A percentile compares a stretch with the other conserved stretches of the same genome.
Conservation (phyloP, 2,113 vertebrate genomes). For the Channa maculata region DNA sequence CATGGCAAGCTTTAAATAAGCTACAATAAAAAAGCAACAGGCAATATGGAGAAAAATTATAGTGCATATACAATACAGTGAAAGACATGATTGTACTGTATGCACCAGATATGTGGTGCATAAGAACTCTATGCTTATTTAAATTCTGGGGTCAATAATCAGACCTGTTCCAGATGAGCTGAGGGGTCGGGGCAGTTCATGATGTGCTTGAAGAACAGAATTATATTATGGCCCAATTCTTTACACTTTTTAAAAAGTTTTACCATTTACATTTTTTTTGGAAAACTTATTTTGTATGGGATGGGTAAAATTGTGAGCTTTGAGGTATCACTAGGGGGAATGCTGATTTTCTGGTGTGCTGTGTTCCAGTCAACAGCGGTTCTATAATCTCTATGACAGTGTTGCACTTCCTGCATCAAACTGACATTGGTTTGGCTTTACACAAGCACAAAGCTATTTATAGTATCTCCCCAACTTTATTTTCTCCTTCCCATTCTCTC, state of each 20-base stretch:
- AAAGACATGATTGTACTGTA: not conserved
- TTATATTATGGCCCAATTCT: not conserved
- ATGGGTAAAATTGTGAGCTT: not conserved
- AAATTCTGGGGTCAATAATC: not conserved
- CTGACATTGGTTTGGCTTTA: constrained; percentile 75
- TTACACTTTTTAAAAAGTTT: not conserved
- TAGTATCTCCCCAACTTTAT: constrained; percentile 69
- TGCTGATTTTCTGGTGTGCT: constrained; percentile 13
- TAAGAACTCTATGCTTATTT: not conserved
- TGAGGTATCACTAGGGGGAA: not conserved
- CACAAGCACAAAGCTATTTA: constrained; percentile 79
- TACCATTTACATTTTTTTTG: not conserved
- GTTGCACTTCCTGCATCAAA: constrained; percentile 74
- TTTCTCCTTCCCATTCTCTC: constrained; percentile 55
- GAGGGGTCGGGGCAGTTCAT: not conserved
- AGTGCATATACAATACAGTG: too few species aligned
- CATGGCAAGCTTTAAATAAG: not conserved
- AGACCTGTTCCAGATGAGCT: not conserved
- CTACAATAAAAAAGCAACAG: not conserved
- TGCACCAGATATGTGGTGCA: not conserved
- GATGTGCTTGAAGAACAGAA: not conserved
- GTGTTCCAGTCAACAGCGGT: constrained; percentile 65
- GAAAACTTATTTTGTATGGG: not conserved
- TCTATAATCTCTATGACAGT: constrained; percentile 64
- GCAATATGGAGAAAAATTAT: not conserved